Conservation (phyloP, 1,140 invertebrate genomes). For the Gonatopus flavifemur region DNA sequence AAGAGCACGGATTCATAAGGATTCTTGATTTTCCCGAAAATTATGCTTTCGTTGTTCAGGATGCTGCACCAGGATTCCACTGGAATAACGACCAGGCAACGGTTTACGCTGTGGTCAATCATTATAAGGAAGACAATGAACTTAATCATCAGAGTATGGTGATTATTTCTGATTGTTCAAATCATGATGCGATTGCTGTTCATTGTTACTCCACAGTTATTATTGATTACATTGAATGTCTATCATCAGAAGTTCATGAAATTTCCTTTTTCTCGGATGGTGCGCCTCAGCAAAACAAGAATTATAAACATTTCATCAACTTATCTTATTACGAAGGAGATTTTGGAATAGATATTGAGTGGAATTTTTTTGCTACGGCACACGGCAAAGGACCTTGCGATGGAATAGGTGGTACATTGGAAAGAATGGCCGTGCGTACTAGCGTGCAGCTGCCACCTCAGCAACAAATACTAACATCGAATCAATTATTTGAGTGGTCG, state of each 20-base stretch:
- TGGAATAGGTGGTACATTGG: conserved; percentile 12
- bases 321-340: conserved; percentile 20
- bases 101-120: no score
- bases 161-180: conserved; percentile 5
- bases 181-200: conserved; percentile 7
- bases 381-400: no score
- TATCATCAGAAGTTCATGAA: conserved; percentile 6
- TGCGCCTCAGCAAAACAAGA: no score
- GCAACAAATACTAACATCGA: conserved; percentile 4
- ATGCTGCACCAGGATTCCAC: no score
- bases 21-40: conserved; percentile 31
- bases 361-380: conserved; percentile 42
- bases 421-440: conserved; percentile 14
- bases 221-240: conserved; percentile 4
- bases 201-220: background rate
- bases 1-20: conserved; percentile 13
- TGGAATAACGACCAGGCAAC: conserved; percentile 24
- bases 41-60: no score
- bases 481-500: no score
- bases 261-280: conserved; percentile 9
- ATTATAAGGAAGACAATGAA: conserved; percentile 11
- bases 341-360: conserved; percentile 31
- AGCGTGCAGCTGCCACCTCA: conserved; percentile 14
- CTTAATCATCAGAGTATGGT: conserved; percentile 3
- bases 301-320: conserved; percentile 27